Base-by-base conservation (phyloP, 2,888 invertebrate species). In the Norana najaformis region DNA sequence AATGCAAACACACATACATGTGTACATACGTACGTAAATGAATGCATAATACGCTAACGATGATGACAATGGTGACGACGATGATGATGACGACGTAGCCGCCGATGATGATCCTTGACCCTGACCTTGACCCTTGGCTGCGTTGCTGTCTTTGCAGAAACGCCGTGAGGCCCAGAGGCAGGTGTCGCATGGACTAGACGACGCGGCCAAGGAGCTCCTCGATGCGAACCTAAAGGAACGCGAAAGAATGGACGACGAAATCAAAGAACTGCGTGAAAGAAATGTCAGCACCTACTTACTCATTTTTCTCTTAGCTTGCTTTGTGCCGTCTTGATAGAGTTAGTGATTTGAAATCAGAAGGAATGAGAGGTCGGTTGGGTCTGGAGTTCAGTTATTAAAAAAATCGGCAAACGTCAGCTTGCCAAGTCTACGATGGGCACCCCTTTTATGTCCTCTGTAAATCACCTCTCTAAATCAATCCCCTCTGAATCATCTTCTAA, bases 161-260 rank as follows among this genome's bases (percentile, higher is more conserved):
- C 89, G 89, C 4, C 82, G 89, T 30, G 89, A 82, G 47, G 89
- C 89, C 34, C 89, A 85, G 83, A 23, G n/a, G 18, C 89, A 41
- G 69, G 35, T 23, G 20, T 85, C 85, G 85, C 85, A 36, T 85
- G 91, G 91, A n/a, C 88, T 91, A 69, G 92, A 92, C 90, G 91
- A 91, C 38, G 91, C 90, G 11, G 89, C 91, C 35, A 89, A 90
- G 82, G 91, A 91, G 69, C 89, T 92, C 53, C 89, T 92, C 37
- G 90, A 90, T 37, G 88, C 89, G 47, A 92, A 92, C 90, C n/a
- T n/a, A 38, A 83, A 89, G 82, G 91, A 91, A 38, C 38, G 92
- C 4, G 91, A 90, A 36, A 38, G 82, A 37, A 91, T 92, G 91
- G 91, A 91, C 18, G 91, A 90, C 37, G 92, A 92, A 88, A 92